Evolutionary conservation across 2,888 invertebrate species (phyloP).

Genomic region (Xestia ashworthii): DNA sequence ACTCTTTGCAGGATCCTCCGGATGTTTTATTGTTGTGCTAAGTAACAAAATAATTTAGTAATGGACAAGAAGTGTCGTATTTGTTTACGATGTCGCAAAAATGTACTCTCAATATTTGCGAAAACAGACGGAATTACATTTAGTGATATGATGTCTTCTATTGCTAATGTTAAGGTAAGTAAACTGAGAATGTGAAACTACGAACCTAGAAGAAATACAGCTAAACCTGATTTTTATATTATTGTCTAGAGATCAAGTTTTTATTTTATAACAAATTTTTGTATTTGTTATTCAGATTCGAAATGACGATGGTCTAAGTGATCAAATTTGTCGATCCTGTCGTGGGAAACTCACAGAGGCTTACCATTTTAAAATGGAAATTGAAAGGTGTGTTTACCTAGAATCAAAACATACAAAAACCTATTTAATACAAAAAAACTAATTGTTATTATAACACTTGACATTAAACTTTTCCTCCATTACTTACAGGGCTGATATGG

Average conservation of each 20-base stretch:
- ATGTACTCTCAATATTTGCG: slow-evolving; percentile 69
- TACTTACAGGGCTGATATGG: slow-evolving; percentile 72
- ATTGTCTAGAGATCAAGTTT: no score
- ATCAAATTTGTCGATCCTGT: slow-evolving; percentile 80
- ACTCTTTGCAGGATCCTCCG: background rate
- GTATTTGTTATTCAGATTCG: slow-evolving; percentile 67
- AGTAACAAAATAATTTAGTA: background rate
- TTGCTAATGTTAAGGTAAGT: slow-evolving; percentile 72
- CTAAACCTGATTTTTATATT: background rate
- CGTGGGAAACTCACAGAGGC: slow-evolving; percentile 76
- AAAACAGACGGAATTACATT: slow-evolving; percentile 67
- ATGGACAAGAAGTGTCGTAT: slow-evolving; percentile 79
- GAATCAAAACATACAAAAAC: background rate
- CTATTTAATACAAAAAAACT: background rate
- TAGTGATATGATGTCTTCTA: slow-evolving; percentile 74
- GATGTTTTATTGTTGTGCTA: background rate
- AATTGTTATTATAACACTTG: no score
- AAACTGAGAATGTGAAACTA: no score
- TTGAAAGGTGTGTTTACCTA: slow-evolving; percentile 71
- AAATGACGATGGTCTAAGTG: slow-evolving; percentile 62
- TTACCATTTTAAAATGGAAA: slow-evolving; percentile 77
- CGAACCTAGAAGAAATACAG: background rate
- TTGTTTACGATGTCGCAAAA: slow-evolving; percentile 74
- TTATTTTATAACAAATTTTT: background rate
- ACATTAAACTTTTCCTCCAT: background rate